phyloP scores from a whole-genome alignment of 2,113 vertebrate genomes.

The Catharus bicknelli region DNA sequence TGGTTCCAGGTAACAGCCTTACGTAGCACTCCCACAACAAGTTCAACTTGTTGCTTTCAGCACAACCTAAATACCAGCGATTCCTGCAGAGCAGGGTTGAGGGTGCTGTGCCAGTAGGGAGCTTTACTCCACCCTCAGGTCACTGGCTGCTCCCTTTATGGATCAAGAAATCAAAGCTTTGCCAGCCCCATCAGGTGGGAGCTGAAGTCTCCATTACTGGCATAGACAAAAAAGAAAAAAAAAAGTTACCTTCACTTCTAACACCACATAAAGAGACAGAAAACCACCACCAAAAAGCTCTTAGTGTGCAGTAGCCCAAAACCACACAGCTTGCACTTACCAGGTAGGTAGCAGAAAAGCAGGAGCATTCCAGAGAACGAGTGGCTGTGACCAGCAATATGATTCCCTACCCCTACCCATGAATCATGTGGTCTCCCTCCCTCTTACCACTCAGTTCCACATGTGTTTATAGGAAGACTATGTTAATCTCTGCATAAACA shows the following conservation, averaged over 20 bases:
- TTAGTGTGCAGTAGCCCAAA: accelerated
- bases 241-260: background rate
- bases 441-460: background rate
- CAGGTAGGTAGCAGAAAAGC: background rate
- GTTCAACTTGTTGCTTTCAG: conserved; percentile 20
- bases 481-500: background rate
- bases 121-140: conserved; percentile 33
- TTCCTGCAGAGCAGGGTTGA: conserved; percentile 29
- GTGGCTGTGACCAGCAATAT: background rate
- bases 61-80: background rate
- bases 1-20: background rate
- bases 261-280: background rate
- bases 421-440: conserved; percentile 12
- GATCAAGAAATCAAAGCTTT: background rate
- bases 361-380: background rate
- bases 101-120: conserved; percentile 6
- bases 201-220: background rate
- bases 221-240: background rate
- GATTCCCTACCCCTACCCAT: background rate
- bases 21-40: background rate
- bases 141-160: background rate
- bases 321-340: background rate
- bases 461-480: conserved; percentile 7
- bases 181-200: background rate
- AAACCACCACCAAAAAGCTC: background rate